Evolutionary conservation across 2,888 invertebrate genomes (phyloP), one percentile per base, ranked within the genome.

Genomic region (Hololepta plana): DNA sequence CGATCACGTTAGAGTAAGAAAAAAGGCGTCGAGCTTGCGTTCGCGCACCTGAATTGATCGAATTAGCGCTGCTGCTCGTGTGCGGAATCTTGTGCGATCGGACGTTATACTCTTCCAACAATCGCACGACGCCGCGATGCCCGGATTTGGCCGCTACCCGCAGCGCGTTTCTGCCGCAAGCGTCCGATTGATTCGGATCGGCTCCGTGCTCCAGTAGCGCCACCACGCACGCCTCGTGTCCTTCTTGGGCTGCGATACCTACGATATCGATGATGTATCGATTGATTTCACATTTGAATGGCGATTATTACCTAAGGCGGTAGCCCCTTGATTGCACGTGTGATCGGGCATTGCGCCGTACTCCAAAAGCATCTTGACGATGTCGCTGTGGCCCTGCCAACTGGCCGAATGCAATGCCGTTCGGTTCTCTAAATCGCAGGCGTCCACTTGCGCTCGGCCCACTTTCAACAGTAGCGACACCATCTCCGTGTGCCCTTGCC

Each of bases 171-270:
- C 85, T 67, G 38, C 84, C 85, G 44, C 82, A 85, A 32, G 81
- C 75, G 44, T 84, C 84, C 0, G 81, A 81, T 43, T 84, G 84
- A 42, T 72, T 64, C 0, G 84, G 85, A 53, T 84, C 80, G 1
- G 84, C 85, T 9, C 84, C 84, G 38, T 82, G 81, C 41, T 80
- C 77, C 20, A 80, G 52, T 14, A 87, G 54, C 45, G 73, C 79
- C 30, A 81, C 61, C 1, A 93, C 93, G 44, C 91, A 91, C 34
- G 80, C 76, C 40, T 87, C 85, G 46, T 91, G 91, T 0, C 93
- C 93, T 51, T 93, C 93, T 53, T 93, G 93, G 1, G 93, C 85
- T 0, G 93, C 91, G 30, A 95, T 91, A 41, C 90, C 81, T 73
- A 39, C 3, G 19, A 10, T 20, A 15, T 26, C 40, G 34, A n/a